These are phyloP conservation scores for Cyanistes caeruleus DNA, from an alignment of 2,113 vertebrate genomes.

Conservation along the genomic window DNA sequence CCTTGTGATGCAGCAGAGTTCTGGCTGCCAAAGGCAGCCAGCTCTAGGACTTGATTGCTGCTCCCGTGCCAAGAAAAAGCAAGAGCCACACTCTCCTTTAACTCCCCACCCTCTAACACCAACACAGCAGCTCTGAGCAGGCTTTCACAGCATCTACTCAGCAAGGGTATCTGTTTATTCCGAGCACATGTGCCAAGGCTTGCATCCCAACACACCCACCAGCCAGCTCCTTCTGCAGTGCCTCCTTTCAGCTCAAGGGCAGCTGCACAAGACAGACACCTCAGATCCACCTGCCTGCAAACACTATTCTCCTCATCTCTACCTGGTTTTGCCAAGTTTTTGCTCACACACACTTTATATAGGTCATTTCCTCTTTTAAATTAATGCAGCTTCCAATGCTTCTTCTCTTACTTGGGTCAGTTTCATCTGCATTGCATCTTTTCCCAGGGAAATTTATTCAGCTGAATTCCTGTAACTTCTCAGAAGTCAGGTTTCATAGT, in stretches of 20 bases:
- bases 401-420: neutral
- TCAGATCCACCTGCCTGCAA: neutral
- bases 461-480: neutral
- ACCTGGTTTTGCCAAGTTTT: neutral
- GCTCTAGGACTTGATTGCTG: neutral
- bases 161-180: neutral
- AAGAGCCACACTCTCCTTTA: neutral
- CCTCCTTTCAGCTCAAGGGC: neutral
- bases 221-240: neutral
- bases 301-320: neutral
- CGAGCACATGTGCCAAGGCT: neutral
- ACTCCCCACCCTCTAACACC: neutral
- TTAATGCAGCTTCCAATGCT: neutral
- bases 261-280: neutral
- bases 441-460: neutral
- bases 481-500: neutral
- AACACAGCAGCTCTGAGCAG: neutral
- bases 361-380: neutral
- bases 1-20: neutral
- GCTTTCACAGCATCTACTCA: neutral
- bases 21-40: neutral
- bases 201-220: neutral
- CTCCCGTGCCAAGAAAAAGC: neutral
- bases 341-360: neutral
- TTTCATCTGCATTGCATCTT: neutral